Evolutionary conservation across 2,113 vertebrate species (phyloP).

Genomic region (Trogon surrucura): DNA sequence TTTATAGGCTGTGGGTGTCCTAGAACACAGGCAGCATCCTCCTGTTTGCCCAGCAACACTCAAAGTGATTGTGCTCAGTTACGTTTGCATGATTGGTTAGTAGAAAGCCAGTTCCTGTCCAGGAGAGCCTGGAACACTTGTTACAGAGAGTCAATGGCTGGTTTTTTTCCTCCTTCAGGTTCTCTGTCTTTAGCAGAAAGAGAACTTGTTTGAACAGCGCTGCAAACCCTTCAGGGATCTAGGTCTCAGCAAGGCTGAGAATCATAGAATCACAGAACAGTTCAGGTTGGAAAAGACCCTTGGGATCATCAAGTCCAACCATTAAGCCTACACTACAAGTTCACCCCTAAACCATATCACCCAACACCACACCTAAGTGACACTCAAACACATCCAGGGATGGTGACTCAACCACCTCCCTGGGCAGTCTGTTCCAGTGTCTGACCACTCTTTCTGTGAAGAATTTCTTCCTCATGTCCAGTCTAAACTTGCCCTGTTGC

Average conservation of each 20-base stretch:
- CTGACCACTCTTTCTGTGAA: too few relatives aligned
- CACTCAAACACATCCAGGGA: too few relatives aligned
- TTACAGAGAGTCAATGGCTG: background rate
- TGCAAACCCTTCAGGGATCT: background rate
- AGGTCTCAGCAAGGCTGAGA: background rate
- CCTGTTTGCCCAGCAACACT: background rate
- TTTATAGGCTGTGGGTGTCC: background rate
- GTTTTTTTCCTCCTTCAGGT: background rate
- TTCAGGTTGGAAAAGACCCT: too few relatives aligned
- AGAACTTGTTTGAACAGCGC: background rate
- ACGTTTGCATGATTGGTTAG: background rate
- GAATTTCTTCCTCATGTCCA: too few relatives aligned
- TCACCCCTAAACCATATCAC: too few relatives aligned
- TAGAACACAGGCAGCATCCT: background rate
- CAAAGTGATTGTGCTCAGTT: background rate
- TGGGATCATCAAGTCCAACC: too few relatives aligned
- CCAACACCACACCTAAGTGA: too few relatives aligned
- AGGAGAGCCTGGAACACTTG: background rate
- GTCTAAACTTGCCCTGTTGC: too few relatives aligned
- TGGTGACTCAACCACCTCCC: too few relatives aligned
- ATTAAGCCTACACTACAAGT: too few relatives aligned
- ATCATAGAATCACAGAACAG: too few relatives aligned
- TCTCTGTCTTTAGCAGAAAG: background rate
- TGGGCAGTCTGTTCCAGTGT: too few relatives aligned
- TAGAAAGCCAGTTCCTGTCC: background rate